Evolutionary conservation across 2,888 invertebrate genomes (phyloP).

Genomic region (Phoronis australis): DNA sequence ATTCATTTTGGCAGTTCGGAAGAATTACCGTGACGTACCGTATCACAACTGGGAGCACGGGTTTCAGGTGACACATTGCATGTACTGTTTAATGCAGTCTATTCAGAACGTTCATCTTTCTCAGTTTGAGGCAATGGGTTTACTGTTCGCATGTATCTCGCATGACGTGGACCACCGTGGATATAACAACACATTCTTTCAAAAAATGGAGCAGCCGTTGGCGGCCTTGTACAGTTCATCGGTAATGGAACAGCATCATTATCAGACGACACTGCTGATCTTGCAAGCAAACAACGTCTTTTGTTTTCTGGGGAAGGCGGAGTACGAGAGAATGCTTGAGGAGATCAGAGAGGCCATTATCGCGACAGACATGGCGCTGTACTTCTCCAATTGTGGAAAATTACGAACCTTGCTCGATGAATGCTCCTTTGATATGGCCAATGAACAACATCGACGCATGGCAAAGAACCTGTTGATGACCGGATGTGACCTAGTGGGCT

Average conservation of each 20-base stretch:
- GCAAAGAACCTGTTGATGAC: conserved; percentile 29
- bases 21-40: conserved; percentile 32
- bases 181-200: conserved; percentile 33
- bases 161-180: conserved; percentile 42
- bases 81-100: conserved; percentile 24
- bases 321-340: conserved; percentile 14
- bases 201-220: conserved; percentile 28
- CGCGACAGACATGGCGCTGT: conserved; percentile 32
- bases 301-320: neutral
- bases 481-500: conserved; percentile 28
- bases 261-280: conserved; percentile 30
- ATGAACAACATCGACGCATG: conserved; percentile 5
- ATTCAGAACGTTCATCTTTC: conserved; percentile 1
- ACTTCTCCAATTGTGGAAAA: conserved; percentile 24
- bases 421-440: conserved; percentile 14
- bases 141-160: conserved; percentile 29
- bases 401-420: conserved; percentile 16
- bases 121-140: conserved; percentile 13
- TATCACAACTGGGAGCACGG: conserved; percentile 42
- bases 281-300: conserved; percentile 15
- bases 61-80: conserved; percentile 29
- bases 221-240: conserved; percentile 32
- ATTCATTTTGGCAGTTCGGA: conserved; percentile 30
- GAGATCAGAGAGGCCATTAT: conserved; percentile 25
- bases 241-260: conserved; percentile 41